Conservation (phyloP, 2,888 invertebrate genomes). For the Chloroclysta siterata region DNA sequence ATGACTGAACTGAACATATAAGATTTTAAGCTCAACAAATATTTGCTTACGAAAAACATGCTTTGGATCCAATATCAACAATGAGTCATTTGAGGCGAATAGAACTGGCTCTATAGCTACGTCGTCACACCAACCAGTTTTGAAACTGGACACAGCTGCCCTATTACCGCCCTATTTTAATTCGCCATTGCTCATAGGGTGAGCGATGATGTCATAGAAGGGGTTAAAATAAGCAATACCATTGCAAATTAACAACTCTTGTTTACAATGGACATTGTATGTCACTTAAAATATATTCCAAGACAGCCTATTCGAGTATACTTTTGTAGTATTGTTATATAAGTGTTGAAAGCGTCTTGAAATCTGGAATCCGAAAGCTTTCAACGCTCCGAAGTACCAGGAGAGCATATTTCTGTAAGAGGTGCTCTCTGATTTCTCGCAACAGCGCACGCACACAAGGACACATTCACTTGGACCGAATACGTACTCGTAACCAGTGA, state of each 20-base stretch:
- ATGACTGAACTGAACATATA: not conserved
- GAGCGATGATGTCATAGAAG: slow-evolving; percentile 32
- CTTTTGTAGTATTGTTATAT: not conserved
- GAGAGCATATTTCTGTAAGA: slow-evolving; percentile 39
- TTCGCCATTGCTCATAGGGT: slow-evolving; percentile 42
- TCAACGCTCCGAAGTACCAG: slow-evolving; percentile 40
- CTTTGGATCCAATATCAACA: slow-evolving; percentile 31
- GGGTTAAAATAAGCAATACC: slow-evolving; percentile 52
- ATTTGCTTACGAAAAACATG: slow-evolving; percentile 38
- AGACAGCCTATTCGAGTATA: not conserved
- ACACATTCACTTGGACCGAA: slow-evolving; percentile 38
- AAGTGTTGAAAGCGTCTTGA: slow-evolving; percentile 7
- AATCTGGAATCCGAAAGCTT: slow-evolving; percentile 39
- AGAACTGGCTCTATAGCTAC: slow-evolving; percentile 15
- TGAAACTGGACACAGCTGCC: slow-evolving; percentile 33
- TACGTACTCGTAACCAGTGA: slow-evolving; percentile 35
- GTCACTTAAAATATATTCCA: not conserved
- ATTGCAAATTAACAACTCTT: not conserved
- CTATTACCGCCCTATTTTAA: slow-evolving; percentile 38
- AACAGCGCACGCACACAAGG: slow-evolving; percentile 41
- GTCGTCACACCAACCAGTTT: slow-evolving; percentile 41
- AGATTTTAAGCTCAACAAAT: slow-evolving; percentile 28
- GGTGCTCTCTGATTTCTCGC: slow-evolving; percentile 40
- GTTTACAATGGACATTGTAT: not conserved
- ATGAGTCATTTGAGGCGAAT: slow-evolving; percentile 35